These are phyloP conservation scores for Agapetus fuscipes DNA, from an alignment of 2,888 invertebrate genomes.

Conservation along the genomic window DNA sequence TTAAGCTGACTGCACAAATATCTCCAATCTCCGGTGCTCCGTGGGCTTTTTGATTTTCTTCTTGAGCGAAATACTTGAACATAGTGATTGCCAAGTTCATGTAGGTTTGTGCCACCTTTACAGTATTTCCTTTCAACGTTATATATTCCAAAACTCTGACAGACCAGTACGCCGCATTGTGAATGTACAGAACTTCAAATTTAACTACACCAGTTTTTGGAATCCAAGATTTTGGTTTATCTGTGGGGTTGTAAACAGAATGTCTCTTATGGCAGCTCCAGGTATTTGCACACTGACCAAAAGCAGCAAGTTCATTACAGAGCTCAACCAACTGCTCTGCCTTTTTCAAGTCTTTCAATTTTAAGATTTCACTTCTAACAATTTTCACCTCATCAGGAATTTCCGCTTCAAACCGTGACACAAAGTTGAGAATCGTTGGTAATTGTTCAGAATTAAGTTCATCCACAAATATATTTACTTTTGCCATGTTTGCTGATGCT, in stretches of 20 bases:
- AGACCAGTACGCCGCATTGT: background rate
- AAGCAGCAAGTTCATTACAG: background rate
- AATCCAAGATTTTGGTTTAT: background rate
- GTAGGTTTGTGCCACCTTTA: background rate
- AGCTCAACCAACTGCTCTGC: background rate
- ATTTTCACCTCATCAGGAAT: background rate
- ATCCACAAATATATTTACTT: background rate
- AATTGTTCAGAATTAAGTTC: background rate
- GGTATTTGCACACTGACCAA: background rate
- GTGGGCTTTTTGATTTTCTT: background rate
- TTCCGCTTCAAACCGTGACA: background rate
- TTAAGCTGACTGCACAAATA: background rate
- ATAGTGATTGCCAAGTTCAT: background rate
- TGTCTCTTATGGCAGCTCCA: background rate
- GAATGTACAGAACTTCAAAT: background rate
- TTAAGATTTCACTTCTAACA: background rate
- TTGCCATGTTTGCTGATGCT: too few species aligned
- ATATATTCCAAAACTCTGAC: background rate
- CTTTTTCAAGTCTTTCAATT: background rate
- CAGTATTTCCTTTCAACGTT: background rate
- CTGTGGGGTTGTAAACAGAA: background rate
- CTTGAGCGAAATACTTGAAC: background rate
- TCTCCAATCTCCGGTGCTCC: background rate
- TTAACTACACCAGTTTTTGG: background rate
- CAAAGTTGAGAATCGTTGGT: background rate